Evolutionary conservation across 2,113 vertebrate species (phyloP), one percentile per base, ranked within the genome.

Genomic region (Gorsachius goisagi): DNA sequence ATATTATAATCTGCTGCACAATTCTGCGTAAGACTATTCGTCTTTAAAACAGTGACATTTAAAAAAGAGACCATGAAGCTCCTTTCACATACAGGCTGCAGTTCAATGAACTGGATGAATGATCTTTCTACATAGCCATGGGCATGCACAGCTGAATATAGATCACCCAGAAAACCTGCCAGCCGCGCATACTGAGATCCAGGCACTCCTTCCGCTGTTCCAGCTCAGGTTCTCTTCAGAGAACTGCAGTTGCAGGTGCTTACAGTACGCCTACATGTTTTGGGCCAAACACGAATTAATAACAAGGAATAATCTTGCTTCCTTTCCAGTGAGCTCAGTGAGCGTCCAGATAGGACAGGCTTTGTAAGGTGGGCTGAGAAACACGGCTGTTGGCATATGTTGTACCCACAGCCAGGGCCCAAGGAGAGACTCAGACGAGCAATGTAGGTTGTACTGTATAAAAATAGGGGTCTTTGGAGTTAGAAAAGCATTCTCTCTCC

Each of bases 41-140:
- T 89, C 89, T 91, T 95, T 93, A 85, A 89, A 93, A 73, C 89
- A 49, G 60, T 79, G 89, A 72, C 94, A 96, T 96, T 95, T 93
- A 27, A 44, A 90, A 83, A 78, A 91, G 80, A 39, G 75, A 5
- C 41, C 59, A 41, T 6, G 14, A 33, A 93, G 64, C 80, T 79
- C 86, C 86, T 91, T 73, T 82, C 86, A 33, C 71, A 85, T 3
- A 74, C 80, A 91, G 86, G 84, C 92, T 95, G 80, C 90, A 90
- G 94, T 41, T 90, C 94, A 96, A 6, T 93, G 97, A 96, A 93
- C 94, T 93, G 95, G 81, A 96, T 97, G 92, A 94, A 63, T 93
- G 92, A 92, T 92, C 96, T 92, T 93, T 93, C 86, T 86, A 41
- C 86, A 79, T 95, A 44, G 77, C 96, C 90, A 82, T 1, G 26